Evolutionary conservation across 2,888 invertebrate species (phyloP), one percentile per base, ranked within the genome.

Genomic region (Xestoiulus laeticollis): DNA sequence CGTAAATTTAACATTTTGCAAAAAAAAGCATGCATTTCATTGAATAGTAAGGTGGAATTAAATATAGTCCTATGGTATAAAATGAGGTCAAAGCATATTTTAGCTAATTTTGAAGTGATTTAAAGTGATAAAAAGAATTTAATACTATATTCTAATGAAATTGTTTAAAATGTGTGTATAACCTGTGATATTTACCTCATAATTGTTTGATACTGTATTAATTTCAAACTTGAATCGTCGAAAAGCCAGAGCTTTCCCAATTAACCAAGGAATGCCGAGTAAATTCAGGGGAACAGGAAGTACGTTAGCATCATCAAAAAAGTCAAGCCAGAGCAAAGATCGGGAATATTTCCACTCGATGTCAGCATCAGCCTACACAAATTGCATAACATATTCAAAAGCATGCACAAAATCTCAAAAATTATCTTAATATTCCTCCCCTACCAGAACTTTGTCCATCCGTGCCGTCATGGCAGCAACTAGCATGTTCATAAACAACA

Each of bases 361-460:
- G 12, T 83, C 83, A 19, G 83, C 83, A 38, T 83, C 22, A 14
- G 83, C 83, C 83, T 83, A 38, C 14, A 59, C n/a, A n/a, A n/a
- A n/a, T n/a, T 19, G 19, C 16, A 59, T 59, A 38, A 38, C 6
- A 38, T 38, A 6, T 38, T 3, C 6, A 38, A 5, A 38, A 3
- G 38, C 6, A 6, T 38, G 6, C 6, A 38, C 3, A 38, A 38
- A 38, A 38, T 6, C 6, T 38, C n/a, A n/a, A n/a, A 38, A 38
- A 38, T 38, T 38, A 38, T 38, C 82, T 12, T 82, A 12, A 82
- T 12, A 32, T 33, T 32, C 16, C 30, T 19, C 22, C 22, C 30
- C 19, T 83, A 83, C 83, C 83, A 83, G 19, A 30, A 83, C 83
- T 83, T 83, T 83, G 19, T 83, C 83, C 83, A 83, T 83, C n/a